Evolutionary conservation across 2,888 invertebrate genomes (phyloP), one percentile per base, ranked within the genome.

Genomic region (Parascotia fuliginaria): DNA sequence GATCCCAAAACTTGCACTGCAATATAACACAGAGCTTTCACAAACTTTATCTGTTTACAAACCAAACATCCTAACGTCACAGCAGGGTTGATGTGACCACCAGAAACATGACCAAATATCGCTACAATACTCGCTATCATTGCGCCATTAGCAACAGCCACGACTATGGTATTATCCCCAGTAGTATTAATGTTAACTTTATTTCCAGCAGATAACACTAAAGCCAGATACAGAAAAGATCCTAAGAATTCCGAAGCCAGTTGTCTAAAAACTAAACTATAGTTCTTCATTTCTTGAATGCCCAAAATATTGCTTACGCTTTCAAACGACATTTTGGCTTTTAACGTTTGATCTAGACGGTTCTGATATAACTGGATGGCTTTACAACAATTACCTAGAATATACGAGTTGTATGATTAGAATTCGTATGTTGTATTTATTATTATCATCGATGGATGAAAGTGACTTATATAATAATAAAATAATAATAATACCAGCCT

Each of bases 11-110:
- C 34, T 32, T 79, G 79, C 34, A 60, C 65, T 0, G 50, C 7
- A n/a, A 75, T 9, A 48, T 75, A 79, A 6, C 63, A 75, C 9
- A 73, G 0, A 4, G 68, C 77, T 28, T 71, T 74, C 15, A 79
- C 38, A 9, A 61, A 48, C 46, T 63, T 74, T n/a, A 79, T 77
- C 34, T 68, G 49, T 7, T 65, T 65, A 41, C 68, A 70, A 4
- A 74, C 48, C 9, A 74, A 12, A 7, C 59, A 57, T 0, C 75
- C 77, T 0, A 71, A 3, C 0, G 79, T 79, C 2, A 79, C 54
- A 9, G 79, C 79, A 0, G 79, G 79, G 37, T 79, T 79, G 9
- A 78, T 51, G 29, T 79, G 79, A 0, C 65, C 69, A 0, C 79
- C 77, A 4, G 76, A 77, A 0, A 77, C 60, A 32, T 70, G 63